Conservation (phyloP, 2,113 vertebrate genomes). For the Podocnemis expansa region DNA sequence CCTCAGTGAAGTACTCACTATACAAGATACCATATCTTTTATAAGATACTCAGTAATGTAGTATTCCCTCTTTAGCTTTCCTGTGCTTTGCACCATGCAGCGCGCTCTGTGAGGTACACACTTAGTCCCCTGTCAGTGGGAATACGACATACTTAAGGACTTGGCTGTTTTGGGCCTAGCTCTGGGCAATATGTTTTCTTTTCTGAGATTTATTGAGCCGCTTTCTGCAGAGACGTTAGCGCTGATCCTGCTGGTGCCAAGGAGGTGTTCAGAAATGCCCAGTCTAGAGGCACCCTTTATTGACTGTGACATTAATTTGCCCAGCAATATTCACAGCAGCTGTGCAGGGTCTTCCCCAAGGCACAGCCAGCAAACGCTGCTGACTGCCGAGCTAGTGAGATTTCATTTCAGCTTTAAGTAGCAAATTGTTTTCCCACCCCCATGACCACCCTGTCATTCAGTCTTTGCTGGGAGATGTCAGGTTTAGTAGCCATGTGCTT, state of each 20-base stretch:
- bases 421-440: background rate
- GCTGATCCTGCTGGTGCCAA: background rate
- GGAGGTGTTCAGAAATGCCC: background rate
- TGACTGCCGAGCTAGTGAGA: background rate
- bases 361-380: background rate
- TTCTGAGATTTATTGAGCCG: background rate
- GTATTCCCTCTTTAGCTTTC: background rate
- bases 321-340: background rate
- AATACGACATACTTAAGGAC: background rate
- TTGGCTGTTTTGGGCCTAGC: background rate
- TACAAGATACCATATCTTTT: background rate
- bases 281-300: background rate
- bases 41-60: background rate
- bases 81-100: background rate
- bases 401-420: background rate
- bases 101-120: background rate
- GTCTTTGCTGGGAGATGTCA: background rate
- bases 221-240: background rate
- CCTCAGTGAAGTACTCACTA: background rate
- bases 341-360: background rate
- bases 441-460: rapidly evolving
- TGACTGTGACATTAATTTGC: background rate
- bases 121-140: background rate
- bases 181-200: background rate
- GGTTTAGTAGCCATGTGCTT: background rate